These are phyloP conservation scores for Pangasius krempfi DNA, from an alignment of 2,797 vertebrate species.

Conservation along the genomic window DNA sequence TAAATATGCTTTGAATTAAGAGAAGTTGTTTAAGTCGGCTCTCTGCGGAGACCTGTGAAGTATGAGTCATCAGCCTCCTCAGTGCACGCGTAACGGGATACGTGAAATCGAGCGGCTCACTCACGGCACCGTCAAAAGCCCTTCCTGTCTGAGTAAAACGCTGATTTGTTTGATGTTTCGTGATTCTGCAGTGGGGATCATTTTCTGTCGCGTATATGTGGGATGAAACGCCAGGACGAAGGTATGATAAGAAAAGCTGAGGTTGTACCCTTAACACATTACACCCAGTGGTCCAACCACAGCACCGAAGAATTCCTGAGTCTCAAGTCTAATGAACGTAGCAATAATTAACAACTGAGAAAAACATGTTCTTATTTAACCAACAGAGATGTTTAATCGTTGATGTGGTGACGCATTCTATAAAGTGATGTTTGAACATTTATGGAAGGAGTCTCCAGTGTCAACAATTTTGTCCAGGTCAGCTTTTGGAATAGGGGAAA, in stretches of 20 bases:
- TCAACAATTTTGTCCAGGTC: not conserved
- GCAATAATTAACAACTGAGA: not conserved
- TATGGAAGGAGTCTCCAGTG: not conserved
- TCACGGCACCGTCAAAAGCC: not conserved
- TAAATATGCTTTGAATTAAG: not conserved
- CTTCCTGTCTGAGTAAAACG: not conserved
- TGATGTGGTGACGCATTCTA: not conserved
- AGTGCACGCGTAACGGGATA: not conserved
- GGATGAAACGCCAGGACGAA: not conserved
- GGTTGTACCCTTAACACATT: not conserved
- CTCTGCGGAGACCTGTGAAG: conserved; percentile 1
- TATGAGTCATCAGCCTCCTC: conserved; percentile 3
- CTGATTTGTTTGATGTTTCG: not conserved
- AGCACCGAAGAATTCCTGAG: not conserved
- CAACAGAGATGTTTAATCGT: not conserved
- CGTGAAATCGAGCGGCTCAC: not conserved
- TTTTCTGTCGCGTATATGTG: not conserved
- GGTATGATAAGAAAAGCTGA: not conserved
- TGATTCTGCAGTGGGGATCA: not conserved
- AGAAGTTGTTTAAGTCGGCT: conserved; percentile 31
- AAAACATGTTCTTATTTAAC: not conserved
- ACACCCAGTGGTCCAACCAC: not conserved
- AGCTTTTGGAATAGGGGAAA: not conserved
- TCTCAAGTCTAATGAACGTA: not conserved
- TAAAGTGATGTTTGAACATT: not conserved